A percentile compares a stretch with the other conserved stretches of the same genome.
These are phyloP conservation scores for Sphenodon punctatus DNA, from an alignment of 2,797 vertebrate species.

Conservation along the genomic window DNA sequence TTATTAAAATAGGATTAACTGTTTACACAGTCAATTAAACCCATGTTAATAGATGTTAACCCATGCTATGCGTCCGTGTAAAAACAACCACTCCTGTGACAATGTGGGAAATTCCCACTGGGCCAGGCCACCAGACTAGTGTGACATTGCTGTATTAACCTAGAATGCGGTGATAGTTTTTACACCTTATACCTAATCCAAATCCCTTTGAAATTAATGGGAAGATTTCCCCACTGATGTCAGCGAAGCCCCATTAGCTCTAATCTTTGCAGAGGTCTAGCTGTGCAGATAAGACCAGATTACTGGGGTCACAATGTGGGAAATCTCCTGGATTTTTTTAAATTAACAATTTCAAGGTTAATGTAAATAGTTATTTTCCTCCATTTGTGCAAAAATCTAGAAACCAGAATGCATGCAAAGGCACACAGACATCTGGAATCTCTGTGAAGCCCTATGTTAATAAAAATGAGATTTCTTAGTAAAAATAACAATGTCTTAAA, in stretches of 20 bases:
- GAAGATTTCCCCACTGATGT: too few relatives aligned
- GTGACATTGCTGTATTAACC: background rate
- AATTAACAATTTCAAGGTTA: background rate
- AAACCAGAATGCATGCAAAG: background rate
- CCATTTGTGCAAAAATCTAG: background rate
- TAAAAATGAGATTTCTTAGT: constrained; percentile 4
- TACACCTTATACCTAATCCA: background rate
- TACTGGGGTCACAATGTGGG: background rate
- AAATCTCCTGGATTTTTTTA: background rate
- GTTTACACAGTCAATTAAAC: too few relatives aligned
- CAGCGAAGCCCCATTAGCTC: background rate
- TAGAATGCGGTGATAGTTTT: background rate
- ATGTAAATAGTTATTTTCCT: background rate
- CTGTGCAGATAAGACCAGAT: accelerated
- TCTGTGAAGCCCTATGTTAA: background rate
- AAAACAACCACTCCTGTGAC: too few relatives aligned
- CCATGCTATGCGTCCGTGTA: too few relatives aligned
- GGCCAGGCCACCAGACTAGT: background rate
- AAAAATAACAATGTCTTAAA: too few relatives aligned
- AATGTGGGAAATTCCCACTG: too few relatives aligned
- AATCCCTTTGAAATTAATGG: accelerated
- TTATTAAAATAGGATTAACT: too few relatives aligned
- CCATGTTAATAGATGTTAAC: too few relatives aligned
- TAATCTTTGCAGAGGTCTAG: background rate
- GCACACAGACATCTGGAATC: background rate